These are phyloP conservation scores for Arenaria interpres DNA, from an alignment of 2,113 vertebrate genomes.

Conservation along the genomic window DNA sequence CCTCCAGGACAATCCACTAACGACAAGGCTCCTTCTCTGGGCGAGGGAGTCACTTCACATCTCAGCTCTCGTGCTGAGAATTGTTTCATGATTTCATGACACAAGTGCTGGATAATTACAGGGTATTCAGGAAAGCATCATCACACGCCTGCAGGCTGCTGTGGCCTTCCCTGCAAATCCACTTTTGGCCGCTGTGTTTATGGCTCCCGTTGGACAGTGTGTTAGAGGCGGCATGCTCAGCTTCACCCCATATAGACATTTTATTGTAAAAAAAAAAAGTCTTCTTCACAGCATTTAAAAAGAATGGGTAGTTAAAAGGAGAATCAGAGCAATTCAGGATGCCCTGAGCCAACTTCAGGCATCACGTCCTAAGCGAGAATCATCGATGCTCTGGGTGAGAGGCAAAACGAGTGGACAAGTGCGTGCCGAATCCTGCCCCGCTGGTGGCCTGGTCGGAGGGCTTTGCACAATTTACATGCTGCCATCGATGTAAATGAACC, in stretches of 20 bases:
- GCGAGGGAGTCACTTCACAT: fast-evolving
- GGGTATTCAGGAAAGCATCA: neutral
- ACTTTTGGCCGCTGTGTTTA: neutral
- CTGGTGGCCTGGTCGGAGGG: neutral
- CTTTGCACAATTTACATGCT: neutral
- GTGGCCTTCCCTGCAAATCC: neutral
- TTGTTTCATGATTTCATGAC: neutral
- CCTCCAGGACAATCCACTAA: neutral
- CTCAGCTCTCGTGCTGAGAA: neutral
- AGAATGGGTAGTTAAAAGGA: neutral
- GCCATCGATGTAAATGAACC: neutral
- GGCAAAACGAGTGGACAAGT: neutral
- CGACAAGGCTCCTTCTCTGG: neutral
- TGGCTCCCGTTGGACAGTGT: neutral
- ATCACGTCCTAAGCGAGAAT: neutral
- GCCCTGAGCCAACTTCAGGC: neutral
- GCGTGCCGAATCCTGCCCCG: neutral
- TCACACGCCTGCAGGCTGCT: neutral
- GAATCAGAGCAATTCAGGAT: neutral
- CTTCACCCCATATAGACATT: neutral
- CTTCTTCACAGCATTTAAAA: neutral
- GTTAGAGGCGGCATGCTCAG: neutral
- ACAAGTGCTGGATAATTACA: neutral
- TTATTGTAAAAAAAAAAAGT: neutral
- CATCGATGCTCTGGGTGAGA: neutral